Conservation (phyloP, 2,888 invertebrate species). For the Scaptodrosophila latifasciaeformis region DNA sequence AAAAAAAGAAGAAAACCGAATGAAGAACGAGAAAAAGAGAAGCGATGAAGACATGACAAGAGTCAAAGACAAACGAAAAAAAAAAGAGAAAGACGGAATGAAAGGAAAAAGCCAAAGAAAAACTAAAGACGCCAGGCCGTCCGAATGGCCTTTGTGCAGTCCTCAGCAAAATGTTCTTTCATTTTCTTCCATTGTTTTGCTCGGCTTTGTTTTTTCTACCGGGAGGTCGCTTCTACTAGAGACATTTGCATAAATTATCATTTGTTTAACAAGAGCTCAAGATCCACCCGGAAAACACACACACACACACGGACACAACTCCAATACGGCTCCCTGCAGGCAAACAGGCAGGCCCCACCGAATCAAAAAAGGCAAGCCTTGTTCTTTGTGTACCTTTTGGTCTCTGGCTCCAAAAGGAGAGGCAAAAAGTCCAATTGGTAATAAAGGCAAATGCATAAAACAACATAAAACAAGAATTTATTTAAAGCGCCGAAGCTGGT, state of each 20-base stretch:
- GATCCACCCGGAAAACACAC: neutral
- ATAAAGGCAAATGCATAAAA: constrained; percentile 66
- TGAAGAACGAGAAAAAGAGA: constrained; percentile 9
- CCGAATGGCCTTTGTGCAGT: constrained; percentile 42
- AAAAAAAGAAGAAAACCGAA: constrained; percentile 27
- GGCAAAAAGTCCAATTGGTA: constrained; percentile 41
- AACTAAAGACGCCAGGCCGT: neutral
- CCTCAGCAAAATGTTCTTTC: constrained; percentile 45
- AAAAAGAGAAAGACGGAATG: constrained; percentile 27
- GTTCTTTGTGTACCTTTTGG: neutral
- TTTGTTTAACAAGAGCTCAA: constrained; percentile 58
- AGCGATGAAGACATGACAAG: constrained; percentile 20
- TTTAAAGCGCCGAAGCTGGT: too few relatives aligned
- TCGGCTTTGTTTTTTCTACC: constrained; percentile 12
- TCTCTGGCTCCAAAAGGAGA: constrained; percentile 25
- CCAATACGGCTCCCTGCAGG: too few relatives aligned
- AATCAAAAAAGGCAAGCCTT: neutral
- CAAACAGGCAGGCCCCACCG: too few relatives aligned
- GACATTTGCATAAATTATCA: constrained; percentile 73
- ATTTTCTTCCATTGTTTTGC: constrained; percentile 14
- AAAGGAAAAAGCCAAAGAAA: constrained; percentile 6
- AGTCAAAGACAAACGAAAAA: too few relatives aligned
- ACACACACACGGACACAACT: neutral
- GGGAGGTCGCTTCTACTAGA: constrained; percentile 40
- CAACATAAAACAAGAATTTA: constrained; percentile 64